Evolutionary conservation across 30 jellyfish, hydroid and myxozoan genomes (phyloP).

Genomic region (Aurelia coerulea): DNA sequence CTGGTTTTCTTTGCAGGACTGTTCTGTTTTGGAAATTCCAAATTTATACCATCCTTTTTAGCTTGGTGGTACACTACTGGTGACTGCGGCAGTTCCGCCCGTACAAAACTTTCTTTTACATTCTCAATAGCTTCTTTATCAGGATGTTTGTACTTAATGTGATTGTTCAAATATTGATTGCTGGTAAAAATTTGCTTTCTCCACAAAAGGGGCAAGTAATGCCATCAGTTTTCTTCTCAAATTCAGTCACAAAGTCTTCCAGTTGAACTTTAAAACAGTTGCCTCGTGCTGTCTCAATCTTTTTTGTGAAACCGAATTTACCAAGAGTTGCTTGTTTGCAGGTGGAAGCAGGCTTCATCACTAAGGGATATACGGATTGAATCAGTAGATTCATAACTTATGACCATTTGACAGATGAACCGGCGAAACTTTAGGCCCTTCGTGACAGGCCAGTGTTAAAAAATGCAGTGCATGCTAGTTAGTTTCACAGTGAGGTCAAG

Average conservation of each 20-base stretch:
- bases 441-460: slow-evolving; percentile 49
- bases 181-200: slow-evolving; percentile 46
- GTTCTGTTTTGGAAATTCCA: slow-evolving; percentile 45
- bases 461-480: slow-evolving; percentile 36
- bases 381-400: slow-evolving; percentile 32
- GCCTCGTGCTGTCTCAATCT: slow-evolving; percentile 43
- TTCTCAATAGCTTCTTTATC: slow-evolving; percentile 42
- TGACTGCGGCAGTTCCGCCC: slow-evolving; percentile 48
- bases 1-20: slow-evolving; percentile 48
- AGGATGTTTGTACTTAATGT: slow-evolving; percentile 48
- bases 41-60: slow-evolving; percentile 31
- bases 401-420: slow-evolving; percentile 49
- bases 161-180: slow-evolving; percentile 54
- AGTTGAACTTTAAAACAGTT: slow-evolving; percentile 45
- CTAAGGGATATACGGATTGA: slow-evolving; percentile 45
- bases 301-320: slow-evolving; percentile 36
- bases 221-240: slow-evolving; percentile 43
- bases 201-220: slow-evolving; percentile 55
- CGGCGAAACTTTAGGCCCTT: slow-evolving; percentile 48
- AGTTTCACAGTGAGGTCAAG: slow-evolving; percentile 50
- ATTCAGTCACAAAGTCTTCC: slow-evolving; percentile 37
- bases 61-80: slow-evolving; percentile 44
- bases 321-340: slow-evolving; percentile 44
- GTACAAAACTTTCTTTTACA: slow-evolving; percentile 27
- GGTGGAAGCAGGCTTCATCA: slow-evolving; percentile 59